Conservation (phyloP, 1,140 invertebrate genomes). For the Phthorimaea operculella region DNA sequence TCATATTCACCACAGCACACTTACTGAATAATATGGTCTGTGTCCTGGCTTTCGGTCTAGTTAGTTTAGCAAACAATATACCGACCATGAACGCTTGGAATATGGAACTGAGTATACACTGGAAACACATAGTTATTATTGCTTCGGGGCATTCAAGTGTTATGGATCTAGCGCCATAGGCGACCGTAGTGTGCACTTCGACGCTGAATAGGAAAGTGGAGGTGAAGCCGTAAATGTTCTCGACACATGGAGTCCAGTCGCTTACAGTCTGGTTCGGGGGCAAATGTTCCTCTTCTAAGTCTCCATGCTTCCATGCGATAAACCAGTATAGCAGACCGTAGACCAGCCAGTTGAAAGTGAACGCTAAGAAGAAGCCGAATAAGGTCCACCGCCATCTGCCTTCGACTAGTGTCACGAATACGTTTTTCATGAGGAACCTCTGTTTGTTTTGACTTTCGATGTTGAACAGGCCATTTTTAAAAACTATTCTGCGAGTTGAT, state of each 20-base stretch:
- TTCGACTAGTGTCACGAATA: slow-evolving; percentile 85
- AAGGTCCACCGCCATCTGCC: slow-evolving; percentile 96
- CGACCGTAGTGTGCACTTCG: slow-evolving; percentile 91
- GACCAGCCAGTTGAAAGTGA: slow-evolving; percentile 86
- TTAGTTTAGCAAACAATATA: slow-evolving; percentile 91
- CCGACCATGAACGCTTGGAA: slow-evolving; percentile 80
- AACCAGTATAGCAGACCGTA: slow-evolving; percentile 93
- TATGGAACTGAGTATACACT: slow-evolving; percentile 94
- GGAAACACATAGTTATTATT: slow-evolving; percentile 95
- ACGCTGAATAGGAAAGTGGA: slow-evolving; percentile 90
- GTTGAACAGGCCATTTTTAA: slow-evolving; percentile 95
- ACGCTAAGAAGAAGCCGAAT: slow-evolving; percentile 88
- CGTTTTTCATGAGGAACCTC: slow-evolving; percentile 80
- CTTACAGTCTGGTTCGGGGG: slow-evolving; percentile 70
- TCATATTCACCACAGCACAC: slow-evolving; percentile 84
- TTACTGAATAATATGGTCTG: slow-evolving; percentile 92
- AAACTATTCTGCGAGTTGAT: slow-evolving; percentile 59
- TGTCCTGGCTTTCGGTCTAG: slow-evolving; percentile 91
- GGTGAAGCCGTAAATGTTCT: slow-evolving; percentile 82
- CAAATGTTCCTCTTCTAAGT: slow-evolving; percentile 78
- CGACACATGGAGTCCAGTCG: slow-evolving; percentile 83
- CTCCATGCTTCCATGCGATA: slow-evolving; percentile 88
- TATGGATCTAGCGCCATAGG: slow-evolving; percentile 78
- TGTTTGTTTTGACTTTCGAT: slow-evolving; percentile 79
- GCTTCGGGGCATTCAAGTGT: slow-evolving; percentile 93